Evolutionary conservation across 2,888 invertebrate species (phyloP), one percentile per base, ranked within the genome.

Genomic region (Zeuzera pyrina): DNA sequence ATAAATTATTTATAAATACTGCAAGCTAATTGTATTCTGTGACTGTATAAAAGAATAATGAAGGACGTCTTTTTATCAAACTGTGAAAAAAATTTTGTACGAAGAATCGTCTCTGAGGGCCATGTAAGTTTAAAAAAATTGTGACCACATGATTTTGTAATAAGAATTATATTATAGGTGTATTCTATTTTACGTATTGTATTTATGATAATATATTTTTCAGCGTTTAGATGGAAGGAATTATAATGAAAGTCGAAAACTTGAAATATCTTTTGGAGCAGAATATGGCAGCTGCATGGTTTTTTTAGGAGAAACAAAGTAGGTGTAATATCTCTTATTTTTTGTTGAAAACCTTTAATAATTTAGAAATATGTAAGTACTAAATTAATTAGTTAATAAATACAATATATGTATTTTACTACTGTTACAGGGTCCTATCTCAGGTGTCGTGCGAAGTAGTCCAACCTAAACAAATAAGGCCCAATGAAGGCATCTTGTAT

Each of bases 371-470:
- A n/a, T n/a, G n/a, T n/a, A n/a, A n/a, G n/a, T n/a, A n/a, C n/a
- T n/a, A n/a, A n/a, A n/a, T n/a, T n/a, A n/a, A n/a, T n/a, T n/a
- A n/a, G n/a, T n/a, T n/a, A n/a, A 15, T 10, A 5, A n/a, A 22
- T 14, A 3, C 5, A 16, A 3, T 12, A 15, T 14, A 19, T n/a
- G n/a, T n/a, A n/a, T n/a, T n/a, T n/a, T n/a, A n/a, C n/a, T n/a
- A n/a, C n/a, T n/a, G 7, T 71, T 78, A 19, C 62, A 94, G 94
- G 64, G 93, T 93, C 12, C 65, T 96, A 45, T 92, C 94, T 0
- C 94, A 95, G 77, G 93, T 95, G 3, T 91, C 93, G 3, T 94
- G 95, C 73, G 94, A 95, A 72, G 87, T 98, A 16, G 90, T 90
- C 30, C 88, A 89, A 43, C 97, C 97, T 0, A 93, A 93, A 68